Percentiles rank a stretch among this genome's conserved stretches.
phyloP scores from a whole-genome alignment of 2,888 invertebrate genomes.

The Agapostemon virescens region DNA sequence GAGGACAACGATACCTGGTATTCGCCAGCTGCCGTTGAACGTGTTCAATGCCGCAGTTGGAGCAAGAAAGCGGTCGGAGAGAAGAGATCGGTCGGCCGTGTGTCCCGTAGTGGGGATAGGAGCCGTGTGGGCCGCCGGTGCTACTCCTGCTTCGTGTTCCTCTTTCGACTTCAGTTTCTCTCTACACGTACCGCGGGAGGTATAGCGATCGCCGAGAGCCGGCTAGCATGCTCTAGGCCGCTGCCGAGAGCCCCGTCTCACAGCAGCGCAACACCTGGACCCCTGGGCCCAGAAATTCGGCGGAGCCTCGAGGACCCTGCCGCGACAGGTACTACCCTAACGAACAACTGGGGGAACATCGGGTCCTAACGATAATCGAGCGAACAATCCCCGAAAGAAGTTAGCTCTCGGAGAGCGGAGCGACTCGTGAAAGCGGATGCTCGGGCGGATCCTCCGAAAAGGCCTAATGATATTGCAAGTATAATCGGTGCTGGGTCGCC shows the following conservation, averaged over 20 bases:
- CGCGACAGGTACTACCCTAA: constrained; percentile 9
- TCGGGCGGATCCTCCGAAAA: not conserved
- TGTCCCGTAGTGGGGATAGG: constrained; percentile 62
- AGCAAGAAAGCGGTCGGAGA: constrained; percentile 75
- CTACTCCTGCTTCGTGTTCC: constrained; percentile 70
- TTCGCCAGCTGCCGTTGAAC: constrained; percentile 80
- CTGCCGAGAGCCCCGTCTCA: constrained; percentile 25
- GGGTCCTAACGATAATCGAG: not conserved
- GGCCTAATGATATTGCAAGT: not conserved
- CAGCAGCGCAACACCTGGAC: constrained; percentile 50
- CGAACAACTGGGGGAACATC: too few species aligned
- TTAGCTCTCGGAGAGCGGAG: too few species aligned
- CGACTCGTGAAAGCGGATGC: not conserved
- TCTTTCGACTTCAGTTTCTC: constrained; percentile 73
- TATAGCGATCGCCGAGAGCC: constrained; percentile 56
- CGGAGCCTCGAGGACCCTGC: constrained; percentile 27
- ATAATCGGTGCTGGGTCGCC: not conserved
- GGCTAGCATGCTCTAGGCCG: constrained; percentile 59
- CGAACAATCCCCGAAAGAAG: too few species aligned
- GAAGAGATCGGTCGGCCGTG: constrained; percentile 63
- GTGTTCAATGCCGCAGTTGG: constrained; percentile 78
- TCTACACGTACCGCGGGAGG: constrained; percentile 68
- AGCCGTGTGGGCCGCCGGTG: constrained; percentile 70
- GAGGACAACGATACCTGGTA: constrained; percentile 69
- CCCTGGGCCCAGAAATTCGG: constrained; percentile 18